Conservation (phyloP, 2,888 invertebrate genomes). For the Leptinotarsa peninsularis region DNA sequence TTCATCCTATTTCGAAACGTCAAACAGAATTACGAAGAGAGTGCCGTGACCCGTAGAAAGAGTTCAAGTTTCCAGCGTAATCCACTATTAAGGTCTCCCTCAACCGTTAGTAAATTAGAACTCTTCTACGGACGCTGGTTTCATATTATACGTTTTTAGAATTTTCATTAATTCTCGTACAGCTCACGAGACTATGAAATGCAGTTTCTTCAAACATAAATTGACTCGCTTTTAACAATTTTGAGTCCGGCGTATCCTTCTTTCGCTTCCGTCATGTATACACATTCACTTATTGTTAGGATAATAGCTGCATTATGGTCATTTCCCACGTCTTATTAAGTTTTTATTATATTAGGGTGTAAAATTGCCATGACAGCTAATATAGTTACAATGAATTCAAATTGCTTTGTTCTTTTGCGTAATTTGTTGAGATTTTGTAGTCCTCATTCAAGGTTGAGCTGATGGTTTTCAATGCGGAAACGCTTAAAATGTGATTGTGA, state of each 20-base stretch:
- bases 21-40: background rate
- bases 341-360: conserved; percentile 7
- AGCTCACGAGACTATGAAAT: background rate
- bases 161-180: conserved; percentile 10
- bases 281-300: conserved; percentile 16
- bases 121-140: conserved; percentile 18
- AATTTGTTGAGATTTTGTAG: background rate
- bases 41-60: conserved; percentile 6
- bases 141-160: conserved; percentile 24
- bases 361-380: background rate
- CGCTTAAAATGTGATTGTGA: background rate
- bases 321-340: conserved; percentile 2
- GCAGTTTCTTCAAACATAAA: conserved; percentile 7
- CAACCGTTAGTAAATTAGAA: conserved; percentile 9
- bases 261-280: conserved; percentile 22
- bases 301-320: conserved; percentile 19
- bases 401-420: background rate
- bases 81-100: conserved; percentile 14
- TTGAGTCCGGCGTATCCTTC: conserved; percentile 9
- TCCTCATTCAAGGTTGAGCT: background rate
- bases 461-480: background rate
- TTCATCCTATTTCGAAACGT: background rate
- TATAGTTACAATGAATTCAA: background rate
- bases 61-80: conserved; percentile 7
- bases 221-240: conserved; percentile 3